Base-by-base conservation (phyloP, 2,113 vertebrate species). In the Junco hyemalis region DNA sequence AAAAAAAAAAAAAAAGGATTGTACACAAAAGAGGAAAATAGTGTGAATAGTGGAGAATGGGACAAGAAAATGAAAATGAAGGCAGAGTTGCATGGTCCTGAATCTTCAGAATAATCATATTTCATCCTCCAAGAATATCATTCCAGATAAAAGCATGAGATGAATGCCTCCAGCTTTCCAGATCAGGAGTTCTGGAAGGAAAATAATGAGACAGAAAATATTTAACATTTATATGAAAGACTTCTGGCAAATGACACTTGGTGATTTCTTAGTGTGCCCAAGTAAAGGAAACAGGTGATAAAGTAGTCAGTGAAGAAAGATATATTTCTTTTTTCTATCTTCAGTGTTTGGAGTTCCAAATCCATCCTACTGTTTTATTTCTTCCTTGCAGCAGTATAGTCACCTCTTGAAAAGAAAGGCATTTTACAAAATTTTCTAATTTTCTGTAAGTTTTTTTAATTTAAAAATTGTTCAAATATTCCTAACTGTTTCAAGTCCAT, bases 191-290 rank as follows among this genome's bases (percentile, higher is more conserved):
- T 90, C 66, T 85, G 54, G 19, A 85, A 82, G 44, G 45, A 93
- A 91, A 94, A 92, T 61, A 61, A 88, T 44, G 42, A 60, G 54
- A 59, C 38, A 70, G 56, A 70, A 96, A 90, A 70, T 61, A 90
- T 60, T 89, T 88, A 59, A 70, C 19, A 51, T 51, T 33, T 50
- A 42, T 64, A 35, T 56, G 23, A 63, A 79, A 79, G 44, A 51
- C 5, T 14, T 86, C 47, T 4, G 8, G 38, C 31, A 88, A 93
- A 70, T 48, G 68, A 63, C 3, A 6, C 18, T 63, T 77, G 23
- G 23, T 51, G 14, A 40, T 66, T 65, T 87, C 25, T 71, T 57
- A 54, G 19, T 28, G 36, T 69, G 33, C 33, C 16, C 14, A 36
- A 51, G 54, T 50, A 57, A 92, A 91, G 77, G 31, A 93, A 92